A percentile compares a stretch with the other conserved stretches of the same genome.
Evolutionary conservation across 2,888 invertebrate genomes (phyloP).

Genomic region (Agrotis exclamationis): DNA sequence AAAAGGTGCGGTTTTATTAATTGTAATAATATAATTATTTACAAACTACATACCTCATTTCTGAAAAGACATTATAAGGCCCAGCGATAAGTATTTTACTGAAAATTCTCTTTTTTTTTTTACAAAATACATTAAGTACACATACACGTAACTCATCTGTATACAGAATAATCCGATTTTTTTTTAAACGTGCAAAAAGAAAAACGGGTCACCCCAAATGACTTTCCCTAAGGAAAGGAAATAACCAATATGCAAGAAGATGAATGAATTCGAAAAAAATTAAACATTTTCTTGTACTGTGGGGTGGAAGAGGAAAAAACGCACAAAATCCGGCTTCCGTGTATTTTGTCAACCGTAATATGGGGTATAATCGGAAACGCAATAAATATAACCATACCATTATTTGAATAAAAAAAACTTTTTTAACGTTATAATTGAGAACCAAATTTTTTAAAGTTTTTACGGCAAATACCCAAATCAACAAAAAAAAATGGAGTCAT

Average conservation of each 20-base stretch:
- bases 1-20: no score
- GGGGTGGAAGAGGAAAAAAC: slow-evolving; percentile 13
- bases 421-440: no score
- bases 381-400: not conserved
- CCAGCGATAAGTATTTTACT: not conserved
- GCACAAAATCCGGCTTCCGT: not conserved
- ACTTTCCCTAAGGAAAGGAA: slow-evolving; percentile 44
- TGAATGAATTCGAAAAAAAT: slow-evolving; percentile 48
- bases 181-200: slow-evolving; percentile 12
- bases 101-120: no score
- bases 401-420: not conserved
- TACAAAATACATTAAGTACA: no score
- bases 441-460: no score
- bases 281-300: slow-evolving; percentile 6
- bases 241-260: slow-evolving; percentile 50
- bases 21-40: no score
- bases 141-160: not conserved
- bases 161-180: slow-evolving; percentile 2
- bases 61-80: no score
- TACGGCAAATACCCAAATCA: no score
- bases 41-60: no score
- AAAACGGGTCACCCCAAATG: slow-evolving; percentile 37
- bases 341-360: slow-evolving; percentile 18
- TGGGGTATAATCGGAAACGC: no score
- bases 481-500: no score